Conservation (phyloP, 2,888 invertebrate genomes). For the Liopterus haemorrhoidalis region DNA sequence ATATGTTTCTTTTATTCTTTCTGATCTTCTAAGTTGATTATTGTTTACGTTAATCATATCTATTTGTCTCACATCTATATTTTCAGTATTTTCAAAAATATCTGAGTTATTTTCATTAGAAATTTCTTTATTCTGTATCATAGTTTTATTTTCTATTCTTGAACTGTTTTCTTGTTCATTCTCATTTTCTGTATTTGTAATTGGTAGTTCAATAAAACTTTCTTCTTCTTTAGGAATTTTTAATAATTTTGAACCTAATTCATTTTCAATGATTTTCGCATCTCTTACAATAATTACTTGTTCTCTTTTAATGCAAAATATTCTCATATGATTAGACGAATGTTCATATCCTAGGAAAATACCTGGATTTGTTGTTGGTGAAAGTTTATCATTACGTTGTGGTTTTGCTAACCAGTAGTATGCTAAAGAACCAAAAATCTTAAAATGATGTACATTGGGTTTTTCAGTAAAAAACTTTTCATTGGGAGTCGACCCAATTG, state of each 20-base stretch:
- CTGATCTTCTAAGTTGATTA: too few species aligned
- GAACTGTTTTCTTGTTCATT: too few species aligned
- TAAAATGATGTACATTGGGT: neutral
- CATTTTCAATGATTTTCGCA: constrained; percentile 2
- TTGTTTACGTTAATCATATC: too few species aligned
- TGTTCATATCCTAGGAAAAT: constrained; percentile 4
- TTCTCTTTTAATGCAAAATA: neutral
- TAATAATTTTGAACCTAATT: constrained; percentile 2
- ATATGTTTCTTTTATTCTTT: too few species aligned
- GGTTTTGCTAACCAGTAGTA: constrained; percentile 1
- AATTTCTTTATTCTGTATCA: too few species aligned
- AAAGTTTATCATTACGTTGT: constrained; percentile 4
- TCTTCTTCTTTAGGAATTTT: neutral
- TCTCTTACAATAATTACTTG: constrained; percentile 7
- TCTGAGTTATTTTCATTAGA: too few species aligned
- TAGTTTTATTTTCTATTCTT: too few species aligned
- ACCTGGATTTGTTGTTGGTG: constrained; percentile 3
- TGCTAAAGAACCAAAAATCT: constrained; percentile 3
- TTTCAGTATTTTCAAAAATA: too few species aligned
- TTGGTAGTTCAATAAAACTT: too few species aligned
- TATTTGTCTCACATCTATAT: too few species aligned
- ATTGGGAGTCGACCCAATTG: neutral
- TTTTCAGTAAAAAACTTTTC: constrained; percentile 5
- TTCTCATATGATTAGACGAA: neutral
- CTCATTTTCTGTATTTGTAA: too few species aligned